Conservation (phyloP, 2,797 vertebrate genomes). For the Brachyalestes nurse region DNA sequence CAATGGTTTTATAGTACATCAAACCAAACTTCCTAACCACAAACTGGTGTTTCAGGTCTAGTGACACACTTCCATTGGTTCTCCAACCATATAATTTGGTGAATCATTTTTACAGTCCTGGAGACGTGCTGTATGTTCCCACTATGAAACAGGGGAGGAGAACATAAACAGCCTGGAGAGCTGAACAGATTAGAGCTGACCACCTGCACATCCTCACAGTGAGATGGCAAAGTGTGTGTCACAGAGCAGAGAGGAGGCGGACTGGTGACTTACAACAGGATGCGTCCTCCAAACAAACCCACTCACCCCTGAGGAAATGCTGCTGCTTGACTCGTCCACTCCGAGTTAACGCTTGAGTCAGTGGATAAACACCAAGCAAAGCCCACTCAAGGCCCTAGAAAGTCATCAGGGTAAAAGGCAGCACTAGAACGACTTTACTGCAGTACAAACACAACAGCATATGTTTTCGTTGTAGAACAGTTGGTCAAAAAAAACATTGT, state of each 20-base stretch:
- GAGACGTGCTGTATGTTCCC: not conserved
- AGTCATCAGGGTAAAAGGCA: not conserved
- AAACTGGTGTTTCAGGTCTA: not conserved
- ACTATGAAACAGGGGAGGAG: conserved; percentile 21
- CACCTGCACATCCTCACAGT: conserved; percentile 60
- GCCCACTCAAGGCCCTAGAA: not conserved
- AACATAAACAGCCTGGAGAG: conserved; percentile 45
- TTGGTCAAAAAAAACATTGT: not conserved
- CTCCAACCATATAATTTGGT: not conserved
- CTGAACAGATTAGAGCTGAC: conserved; percentile 50
- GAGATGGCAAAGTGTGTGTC: conserved; percentile 52
- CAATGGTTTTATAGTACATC: no score
- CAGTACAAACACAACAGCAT: conserved; percentile 5
- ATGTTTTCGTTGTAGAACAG: not conserved
- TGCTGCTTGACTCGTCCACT: conserved; percentile 34
- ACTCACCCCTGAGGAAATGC: conserved; percentile 46
- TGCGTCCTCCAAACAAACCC: conserved; percentile 60
- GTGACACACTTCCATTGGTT: not conserved
- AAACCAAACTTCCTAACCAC: not conserved
- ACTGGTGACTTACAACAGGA: conserved; percentile 65
- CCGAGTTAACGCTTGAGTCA: conserved; percentile 35
- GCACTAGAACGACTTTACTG: not conserved
- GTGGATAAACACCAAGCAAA: conserved; percentile 23
- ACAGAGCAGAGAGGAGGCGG: conserved; percentile 42
- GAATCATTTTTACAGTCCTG: not conserved